A percentile compares a stretch with the other conserved stretches of the same genome.
Evolutionary conservation across 1,140 invertebrate genomes (phyloP).

Genomic region (Meloidogyne floridensis): DNA sequence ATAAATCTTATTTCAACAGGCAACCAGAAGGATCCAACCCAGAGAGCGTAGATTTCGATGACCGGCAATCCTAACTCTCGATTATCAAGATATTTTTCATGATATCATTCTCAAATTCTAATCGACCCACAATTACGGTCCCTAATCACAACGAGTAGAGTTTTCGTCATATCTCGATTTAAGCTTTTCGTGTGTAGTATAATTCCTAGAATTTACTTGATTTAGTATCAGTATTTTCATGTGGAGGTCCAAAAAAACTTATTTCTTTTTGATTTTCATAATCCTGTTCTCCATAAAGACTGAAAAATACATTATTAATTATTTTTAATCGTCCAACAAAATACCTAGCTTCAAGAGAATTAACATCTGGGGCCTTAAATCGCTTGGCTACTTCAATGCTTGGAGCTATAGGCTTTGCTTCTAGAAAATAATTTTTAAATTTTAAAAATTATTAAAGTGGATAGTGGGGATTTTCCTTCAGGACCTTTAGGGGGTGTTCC

Average conservation of each 20-base stretch:
- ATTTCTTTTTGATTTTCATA: constrained; percentile 48
- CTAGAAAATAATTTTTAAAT: not conserved
- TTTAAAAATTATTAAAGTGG: not conserved
- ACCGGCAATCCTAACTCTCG: too few relatives aligned
- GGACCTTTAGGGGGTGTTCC: too few relatives aligned
- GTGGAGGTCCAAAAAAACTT: constrained; percentile 45
- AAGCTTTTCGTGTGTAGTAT: too few relatives aligned
- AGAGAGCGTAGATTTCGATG: too few relatives aligned
- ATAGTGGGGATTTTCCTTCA: not conserved
- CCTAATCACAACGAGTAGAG: too few relatives aligned
- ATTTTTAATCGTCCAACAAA: not conserved
- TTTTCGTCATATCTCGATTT: too few relatives aligned
- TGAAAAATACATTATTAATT: not conserved
- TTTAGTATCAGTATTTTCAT: not conserved
- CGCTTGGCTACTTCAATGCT: constrained; percentile 40
- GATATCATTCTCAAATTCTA: too few relatives aligned
- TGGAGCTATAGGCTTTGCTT: constrained; percentile 35
- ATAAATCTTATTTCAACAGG: too few relatives aligned
- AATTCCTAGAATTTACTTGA: not conserved
- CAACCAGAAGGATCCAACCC: too few relatives aligned
- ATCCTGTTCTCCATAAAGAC: constrained; percentile 51
- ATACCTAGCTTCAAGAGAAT: constrained; percentile 32
- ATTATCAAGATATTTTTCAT: too few relatives aligned
- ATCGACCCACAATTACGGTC: too few relatives aligned
- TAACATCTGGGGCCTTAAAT: constrained; percentile 29